Base-by-base conservation (phyloP, 2,888 invertebrate species). In the Phragmatobia fuliginosa region DNA sequence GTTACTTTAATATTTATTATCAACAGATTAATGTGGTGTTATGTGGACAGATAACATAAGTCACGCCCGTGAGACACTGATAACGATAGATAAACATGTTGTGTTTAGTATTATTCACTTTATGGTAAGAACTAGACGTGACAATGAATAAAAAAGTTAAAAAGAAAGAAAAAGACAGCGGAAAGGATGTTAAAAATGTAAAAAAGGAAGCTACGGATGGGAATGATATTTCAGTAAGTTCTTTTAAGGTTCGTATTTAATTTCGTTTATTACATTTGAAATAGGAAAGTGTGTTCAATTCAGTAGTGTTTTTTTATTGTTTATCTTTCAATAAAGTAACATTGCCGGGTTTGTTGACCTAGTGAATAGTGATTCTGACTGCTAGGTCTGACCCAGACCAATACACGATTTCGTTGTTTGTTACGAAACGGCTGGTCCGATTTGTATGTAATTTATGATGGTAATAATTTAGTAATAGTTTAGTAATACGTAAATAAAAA, bases 101-200 rank as follows among this genome's bases (percentile, higher is more conserved):
- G 0, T 67, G 56, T 71, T 75, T 71, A 78, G 81, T 83, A 25
- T 33, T 6, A 18, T 28, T 60, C 45, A 6, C 18, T 31, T 38
- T 2, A 31, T 49, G 11, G n/a, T 31, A 56, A 52, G 70, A 25
- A 25, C 45, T 41, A 64, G 16, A 59, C 65, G 62, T 25, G 31
- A 25, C 73, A 70, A 81, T 81, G 81, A 73, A 64, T 65, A 81
- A 73, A 32, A 82, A 83, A 62, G 64, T 62, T 1, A 81, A 73
- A 59, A 79, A 67, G 21, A 81, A 74, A 68, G 81, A 73, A 1
- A 62, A 28, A 33, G 62, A 74, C 49, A 52, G 14, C 8, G 67
- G 32, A 7, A 66, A 62, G 60, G 63, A 66, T 36, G 21, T 7
- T 21, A 66, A 45, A 67, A 62, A 52, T 18, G 68, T 67, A 41